phyloP scores from a whole-genome alignment of 2,113 vertebrate species.

The Lonchura striata region DNA sequence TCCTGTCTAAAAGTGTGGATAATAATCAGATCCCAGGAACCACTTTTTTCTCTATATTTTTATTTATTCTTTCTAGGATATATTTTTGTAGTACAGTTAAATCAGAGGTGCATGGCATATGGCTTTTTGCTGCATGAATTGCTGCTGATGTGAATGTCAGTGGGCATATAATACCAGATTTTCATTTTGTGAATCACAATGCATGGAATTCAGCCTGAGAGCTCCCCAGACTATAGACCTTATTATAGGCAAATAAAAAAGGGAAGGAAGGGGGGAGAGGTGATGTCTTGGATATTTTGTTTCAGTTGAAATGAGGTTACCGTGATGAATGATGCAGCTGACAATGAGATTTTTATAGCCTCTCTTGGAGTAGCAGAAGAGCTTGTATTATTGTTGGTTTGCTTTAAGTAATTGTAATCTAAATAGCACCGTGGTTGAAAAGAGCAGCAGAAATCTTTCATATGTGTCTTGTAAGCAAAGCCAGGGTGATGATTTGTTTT shows the following conservation, averaged over 20 bases:
- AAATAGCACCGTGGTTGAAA: background rate
- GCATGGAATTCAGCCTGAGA: conserved; percentile 57
- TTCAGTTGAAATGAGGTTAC: conserved; percentile 17
- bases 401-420: background rate
- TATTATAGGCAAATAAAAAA: conserved; percentile 54
- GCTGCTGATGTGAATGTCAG: conserved; percentile 75
- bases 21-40: background rate
- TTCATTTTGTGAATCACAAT: conserved; percentile 69
- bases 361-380: conserved; percentile 3
- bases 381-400: conserved; percentile 22
- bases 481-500: background rate
- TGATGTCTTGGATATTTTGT: background rate
- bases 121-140: conserved; percentile 75
- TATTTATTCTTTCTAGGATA: conserved; percentile 43
- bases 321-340: conserved; percentile 48
- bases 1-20: background rate
- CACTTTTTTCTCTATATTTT: background rate
- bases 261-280: background rate
- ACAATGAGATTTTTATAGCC: conserved; percentile 52
- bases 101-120: conserved; percentile 68
- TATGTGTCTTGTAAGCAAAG: background rate
- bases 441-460: conserved; percentile 10
- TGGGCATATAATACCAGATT: conserved; percentile 69
- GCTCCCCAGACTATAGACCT: conserved; percentile 46
- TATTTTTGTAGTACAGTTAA: conserved; percentile 45